Evolutionary conservation across 2,888 invertebrate genomes (phyloP), one percentile per base, ranked within the genome.

Genomic region (Stegophylla sp.): DNA sequence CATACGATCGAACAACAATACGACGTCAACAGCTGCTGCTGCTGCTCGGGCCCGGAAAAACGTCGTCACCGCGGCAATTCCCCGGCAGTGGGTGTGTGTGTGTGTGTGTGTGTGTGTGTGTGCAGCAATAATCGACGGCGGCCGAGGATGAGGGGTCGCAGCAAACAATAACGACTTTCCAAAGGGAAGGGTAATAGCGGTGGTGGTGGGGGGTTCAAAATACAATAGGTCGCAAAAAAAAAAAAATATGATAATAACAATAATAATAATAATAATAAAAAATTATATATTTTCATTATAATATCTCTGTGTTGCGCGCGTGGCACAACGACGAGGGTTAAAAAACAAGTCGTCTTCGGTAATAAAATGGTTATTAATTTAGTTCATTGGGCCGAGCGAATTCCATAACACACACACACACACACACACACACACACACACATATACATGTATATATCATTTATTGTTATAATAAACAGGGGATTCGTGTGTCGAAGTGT

Each of bases 331-430:
- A 28, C 13, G 51, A 69, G 13, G 51, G 69, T 28, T n/a, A 51
- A 69, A 69, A 51, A 51, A 69, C 48, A 51, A 69, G 72, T 56
- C 72, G 56, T 72, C 69, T 28, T 28, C 71, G 48, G 51, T 66
- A 76, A 77, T 79, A 79, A 79, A 79, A 79, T 48, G 79, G 79
- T 79, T 79, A 79, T 79, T 79, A 79, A 79, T 79, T 69, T 79
- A 79, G 79, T 79, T 61, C 71, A 51, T 79, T 43, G 61, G 79
- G 61, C 79, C 61, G 69, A 79, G 20, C 53, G 26, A 59, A 79
- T 79, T 79, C 79, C 69, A 17, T 69, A 71, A 23, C 61, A 26
- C n/a, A 34, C 10, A 51, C 20, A 26, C 72, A 43, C 43, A 43
- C 48, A 41, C 51, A 45, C 15, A 28, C 43, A 7, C 43, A 15